Evolutionary conservation across 2,113 vertebrate species (phyloP).

Genomic region (Ariopsis seemanni): DNA sequence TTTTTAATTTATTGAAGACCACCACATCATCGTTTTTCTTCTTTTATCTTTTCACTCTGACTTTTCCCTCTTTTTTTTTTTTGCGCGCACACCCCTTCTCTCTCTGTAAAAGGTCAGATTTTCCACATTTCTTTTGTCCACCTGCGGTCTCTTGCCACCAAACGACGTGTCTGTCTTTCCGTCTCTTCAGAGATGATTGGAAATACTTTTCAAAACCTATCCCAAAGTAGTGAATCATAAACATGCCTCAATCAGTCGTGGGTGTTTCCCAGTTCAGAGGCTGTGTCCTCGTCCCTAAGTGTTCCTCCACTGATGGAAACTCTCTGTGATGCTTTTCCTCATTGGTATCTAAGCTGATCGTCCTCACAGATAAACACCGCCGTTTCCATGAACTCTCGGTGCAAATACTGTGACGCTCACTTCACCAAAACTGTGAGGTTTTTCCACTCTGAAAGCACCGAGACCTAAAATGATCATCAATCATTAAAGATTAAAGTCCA

Average conservation of each 20-base stretch:
- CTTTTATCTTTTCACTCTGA: not conserved
- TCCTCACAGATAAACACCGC: not conserved
- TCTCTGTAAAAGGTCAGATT: constrained; percentile 36
- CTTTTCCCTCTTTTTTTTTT: not conserved
- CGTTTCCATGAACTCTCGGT: not conserved
- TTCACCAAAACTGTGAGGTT: not conserved
- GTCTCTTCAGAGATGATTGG: not conserved
- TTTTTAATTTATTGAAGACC: not conserved
- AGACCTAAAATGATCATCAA: not conserved
- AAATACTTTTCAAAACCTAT: not conserved
- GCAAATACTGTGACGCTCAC: not conserved
- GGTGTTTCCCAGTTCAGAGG: too few species aligned
- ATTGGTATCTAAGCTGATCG: not conserved
- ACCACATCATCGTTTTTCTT: not conserved
- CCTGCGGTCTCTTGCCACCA: not conserved
- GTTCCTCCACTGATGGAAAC: not conserved
- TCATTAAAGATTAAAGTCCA: not conserved
- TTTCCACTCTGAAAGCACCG: not conserved
- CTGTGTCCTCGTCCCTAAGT: not conserved
- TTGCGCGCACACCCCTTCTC: constrained; percentile 28
- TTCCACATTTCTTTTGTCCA: constrained; percentile 32
- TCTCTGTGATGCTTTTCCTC: too few species aligned
- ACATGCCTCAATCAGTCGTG: not conserved
- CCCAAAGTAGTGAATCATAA: not conserved
- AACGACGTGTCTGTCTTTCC: not conserved